Evolutionary conservation across 2,888 invertebrate genomes (phyloP).

Genomic region (Trachelus stipa): DNA sequence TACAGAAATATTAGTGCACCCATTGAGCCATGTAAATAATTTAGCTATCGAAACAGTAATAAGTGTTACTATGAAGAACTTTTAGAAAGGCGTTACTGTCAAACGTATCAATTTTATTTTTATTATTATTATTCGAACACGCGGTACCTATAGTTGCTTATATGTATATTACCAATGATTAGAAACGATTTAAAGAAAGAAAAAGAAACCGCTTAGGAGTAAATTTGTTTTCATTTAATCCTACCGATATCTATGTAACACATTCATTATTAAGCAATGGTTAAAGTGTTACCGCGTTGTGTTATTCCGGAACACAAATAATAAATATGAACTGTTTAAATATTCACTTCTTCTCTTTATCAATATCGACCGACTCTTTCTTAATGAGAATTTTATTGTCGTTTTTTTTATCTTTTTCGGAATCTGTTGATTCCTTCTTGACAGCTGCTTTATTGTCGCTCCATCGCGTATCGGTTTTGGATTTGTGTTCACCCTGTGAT

Average conservation of each 20-base stretch:
- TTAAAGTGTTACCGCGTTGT: conserved; percentile 30
- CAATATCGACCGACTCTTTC: conserved; percentile 44
- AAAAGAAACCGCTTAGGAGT: neutral
- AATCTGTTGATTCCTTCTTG: conserved; percentile 53
- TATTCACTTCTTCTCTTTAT: conserved; percentile 48
- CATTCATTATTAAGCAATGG: conserved; percentile 29
- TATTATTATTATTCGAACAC: neutral
- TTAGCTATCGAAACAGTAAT: neutral
- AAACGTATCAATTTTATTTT: neutral
- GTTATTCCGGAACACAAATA: conserved; percentile 27
- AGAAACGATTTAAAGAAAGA: neutral
- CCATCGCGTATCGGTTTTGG: conserved; percentile 62
- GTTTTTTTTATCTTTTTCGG: conserved; percentile 59
- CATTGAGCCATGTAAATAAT: neutral
- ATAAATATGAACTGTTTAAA: conserved; percentile 33
- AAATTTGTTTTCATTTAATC: neutral
- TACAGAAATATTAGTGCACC: neutral
- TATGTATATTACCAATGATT: neutral
- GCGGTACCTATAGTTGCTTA: neutral
- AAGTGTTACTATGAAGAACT: neutral
- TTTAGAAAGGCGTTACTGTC: neutral
- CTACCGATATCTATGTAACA: conserved; percentile 9
- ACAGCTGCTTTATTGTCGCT: conserved; percentile 57
- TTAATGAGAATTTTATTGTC: conserved; percentile 53
- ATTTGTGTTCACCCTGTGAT: conserved; percentile 59